Conservation (phyloP, 2,797 vertebrate species). For the Ctenosaura bakeri region DNA sequence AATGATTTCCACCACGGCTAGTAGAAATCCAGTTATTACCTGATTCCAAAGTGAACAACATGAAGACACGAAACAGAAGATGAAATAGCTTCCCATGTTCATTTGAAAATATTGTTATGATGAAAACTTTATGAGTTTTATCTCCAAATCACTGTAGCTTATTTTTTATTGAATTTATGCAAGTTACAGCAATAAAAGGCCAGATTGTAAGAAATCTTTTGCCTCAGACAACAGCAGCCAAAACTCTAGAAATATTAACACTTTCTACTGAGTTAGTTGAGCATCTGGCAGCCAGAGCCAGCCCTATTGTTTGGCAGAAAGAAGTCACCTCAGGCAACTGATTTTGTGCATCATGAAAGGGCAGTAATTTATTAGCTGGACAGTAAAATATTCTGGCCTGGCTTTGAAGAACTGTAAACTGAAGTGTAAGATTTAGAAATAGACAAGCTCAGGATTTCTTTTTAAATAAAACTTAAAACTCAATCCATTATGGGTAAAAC, state of each 20-base stretch:
- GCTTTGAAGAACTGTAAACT: neutral
- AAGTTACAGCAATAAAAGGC: neutral
- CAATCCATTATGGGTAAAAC: too few species aligned
- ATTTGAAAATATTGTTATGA: neutral
- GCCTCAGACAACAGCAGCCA: too few species aligned
- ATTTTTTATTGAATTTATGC: neutral
- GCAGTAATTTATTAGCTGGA: neutral
- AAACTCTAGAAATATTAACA: neutral
- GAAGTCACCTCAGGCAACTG: neutral
- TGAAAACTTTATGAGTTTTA: neutral
- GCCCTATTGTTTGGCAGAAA: neutral
- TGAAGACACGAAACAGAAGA: neutral
- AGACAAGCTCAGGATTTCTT: neutral
- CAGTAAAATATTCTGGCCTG: neutral
- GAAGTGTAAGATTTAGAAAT: neutral
- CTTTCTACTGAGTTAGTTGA: neutral
- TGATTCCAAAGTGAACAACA: neutral
- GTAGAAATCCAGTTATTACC: neutral
- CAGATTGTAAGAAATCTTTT: neutral
- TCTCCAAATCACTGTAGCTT: neutral
- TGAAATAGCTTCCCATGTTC: neutral
- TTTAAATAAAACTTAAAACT: neutral
- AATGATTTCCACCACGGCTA: slow-evolving; percentile 6
- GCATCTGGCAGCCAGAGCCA: neutral
- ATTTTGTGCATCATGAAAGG: neutral